Evolutionary conservation across 2,888 invertebrate genomes (phyloP), one percentile per base, ranked within the genome.

Genomic region (Drosophila dives): DNA sequence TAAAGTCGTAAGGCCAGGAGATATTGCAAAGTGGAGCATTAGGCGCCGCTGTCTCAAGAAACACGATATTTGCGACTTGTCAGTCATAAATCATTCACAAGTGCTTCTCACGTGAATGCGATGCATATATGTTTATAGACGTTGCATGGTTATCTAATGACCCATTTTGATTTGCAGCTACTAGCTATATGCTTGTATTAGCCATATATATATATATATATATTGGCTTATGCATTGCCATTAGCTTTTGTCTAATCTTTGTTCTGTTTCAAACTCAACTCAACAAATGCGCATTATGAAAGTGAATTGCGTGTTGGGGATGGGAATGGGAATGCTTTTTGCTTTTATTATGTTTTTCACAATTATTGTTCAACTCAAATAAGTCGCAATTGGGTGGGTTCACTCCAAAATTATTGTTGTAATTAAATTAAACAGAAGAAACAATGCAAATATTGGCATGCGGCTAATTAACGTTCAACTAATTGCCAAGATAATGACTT

Each of bases 81-180:
- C 74, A 72, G 64, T 68, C 86, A 88, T 84, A 85, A 87, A 84
- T 87, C 83, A 87, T 85, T 83, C 66, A 75, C 55, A 77, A 83
- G 72, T 79, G 51, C 72, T 73, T 48, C 66, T 76, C 87, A 86
- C 87, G 85, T 81, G 87, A 76, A 71, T 70, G 62, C 29, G 23
- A 48, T 15, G 15, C 55, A 64, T 32, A 29, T 12, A 15, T 40
- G 36, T 51, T 23, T 15, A 68, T 67, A 59, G 38, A 42, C 40
- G 49, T n/a, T 64, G 65, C 76, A 63, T n/a, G 67, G 81, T 80
- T 84, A 86, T 85, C 85, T 74, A 61, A 64, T 86, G 83, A 77
- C 89, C 86, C 76, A 86, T 61, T 80, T 81, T 29, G 69, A 60
- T 62, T 67, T 69, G 75, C 63, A 49, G 38, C 17, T 58, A 55